These are phyloP conservation scores for Chesias legatella DNA, from an alignment of 2,888 invertebrate species.

Conservation along the genomic window DNA sequence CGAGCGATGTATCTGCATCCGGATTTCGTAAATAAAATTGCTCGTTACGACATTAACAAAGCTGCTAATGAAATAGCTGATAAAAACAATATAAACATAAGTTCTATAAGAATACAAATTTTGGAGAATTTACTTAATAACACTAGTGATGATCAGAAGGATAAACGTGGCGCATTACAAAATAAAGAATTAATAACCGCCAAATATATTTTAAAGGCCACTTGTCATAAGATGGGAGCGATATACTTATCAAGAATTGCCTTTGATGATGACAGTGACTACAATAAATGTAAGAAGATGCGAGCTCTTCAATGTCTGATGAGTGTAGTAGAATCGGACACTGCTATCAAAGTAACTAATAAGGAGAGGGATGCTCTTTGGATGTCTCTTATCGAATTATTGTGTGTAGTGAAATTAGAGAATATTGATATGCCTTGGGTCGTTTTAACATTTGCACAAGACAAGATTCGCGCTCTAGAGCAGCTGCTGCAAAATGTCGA, in stretches of 20 bases:
- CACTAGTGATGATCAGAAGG: slow-evolving; percentile 44
- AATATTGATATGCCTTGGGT: slow-evolving; percentile 73
- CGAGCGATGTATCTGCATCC: slow-evolving; percentile 68
- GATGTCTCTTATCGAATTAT: slow-evolving; percentile 63
- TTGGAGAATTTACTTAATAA: slow-evolving; percentile 69
- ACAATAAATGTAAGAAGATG: slow-evolving; percentile 69
- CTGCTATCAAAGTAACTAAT: slow-evolving; percentile 68
- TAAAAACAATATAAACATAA: slow-evolving; percentile 71
- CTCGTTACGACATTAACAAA: slow-evolving; percentile 65
- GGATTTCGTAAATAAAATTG: slow-evolving; percentile 63
- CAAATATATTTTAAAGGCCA: slow-evolving; percentile 74
- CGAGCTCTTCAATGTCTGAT: slow-evolving; percentile 72
- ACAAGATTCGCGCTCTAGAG: slow-evolving; percentile 61
- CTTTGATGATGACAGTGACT: slow-evolving; percentile 69
- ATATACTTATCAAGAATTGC: slow-evolving; percentile 73
- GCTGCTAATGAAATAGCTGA: slow-evolving; percentile 75
- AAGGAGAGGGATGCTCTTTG: slow-evolving; percentile 63
- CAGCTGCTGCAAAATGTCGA: slow-evolving; percentile 58
- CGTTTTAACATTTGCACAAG: slow-evolving; percentile 62
- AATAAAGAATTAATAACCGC: slow-evolving; percentile 64
- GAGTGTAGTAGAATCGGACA: slow-evolving; percentile 69
- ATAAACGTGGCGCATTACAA: slow-evolving; percentile 48
- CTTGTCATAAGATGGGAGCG: slow-evolving; percentile 75
- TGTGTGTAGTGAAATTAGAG: slow-evolving; percentile 63
- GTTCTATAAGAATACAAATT: slow-evolving; percentile 70